Base-by-base conservation (phyloP, 2,888 invertebrate species). In the Pomacea canaliculata region DNA sequence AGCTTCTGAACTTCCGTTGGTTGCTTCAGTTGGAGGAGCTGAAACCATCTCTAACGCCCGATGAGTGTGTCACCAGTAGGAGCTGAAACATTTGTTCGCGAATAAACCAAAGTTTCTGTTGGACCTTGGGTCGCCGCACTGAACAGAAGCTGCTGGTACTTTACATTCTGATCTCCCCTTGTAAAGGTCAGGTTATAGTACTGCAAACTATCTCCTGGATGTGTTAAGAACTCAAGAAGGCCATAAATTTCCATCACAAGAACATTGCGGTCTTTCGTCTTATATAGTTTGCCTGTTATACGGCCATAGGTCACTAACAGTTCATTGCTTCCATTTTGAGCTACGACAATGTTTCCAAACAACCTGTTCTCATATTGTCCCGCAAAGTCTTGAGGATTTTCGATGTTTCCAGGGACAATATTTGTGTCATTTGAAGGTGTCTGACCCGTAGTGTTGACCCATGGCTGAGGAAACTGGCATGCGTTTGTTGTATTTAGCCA, bases 281-380 rank as follows among this genome's bases (percentile, higher is more conserved):
- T 19, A 48, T 23, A 18, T 23, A 74, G 63, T 60, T 60, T 60
- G 5, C 78, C 78, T 23, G 18, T n/a, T 60, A 78, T 48, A 7
- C n/a, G 65, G 9, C 59, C 62, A 51, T 70, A 73, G 7, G 56
- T 18, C 7, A 60, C 48, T 12, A n/a, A 8, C n/a, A 75, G 70
- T 13, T 46, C 62, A 37, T 60, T 18, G 19, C 70, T 51, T 0
- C 73, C 76, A 27, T 70, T 65, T n/a, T 13, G 46, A 8, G 16
- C 46, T 46, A 78, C 73, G 8, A 76, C 60, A 2, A 79, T 51
- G 65, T 80, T 70, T 9, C 80, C 79, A 70, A 78, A 82, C 37
- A 78, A 72, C 48, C 56, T 72, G 48, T 82, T 78, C 10, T 67
- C 63, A 75, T 79, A 82, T 37, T 10, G 62, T 12, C 83, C 83